Percentiles rank a stretch among this genome's conserved stretches.
Conservation (phyloP, 2,888 invertebrate species). For the Drosophila meridionalis region DNA sequence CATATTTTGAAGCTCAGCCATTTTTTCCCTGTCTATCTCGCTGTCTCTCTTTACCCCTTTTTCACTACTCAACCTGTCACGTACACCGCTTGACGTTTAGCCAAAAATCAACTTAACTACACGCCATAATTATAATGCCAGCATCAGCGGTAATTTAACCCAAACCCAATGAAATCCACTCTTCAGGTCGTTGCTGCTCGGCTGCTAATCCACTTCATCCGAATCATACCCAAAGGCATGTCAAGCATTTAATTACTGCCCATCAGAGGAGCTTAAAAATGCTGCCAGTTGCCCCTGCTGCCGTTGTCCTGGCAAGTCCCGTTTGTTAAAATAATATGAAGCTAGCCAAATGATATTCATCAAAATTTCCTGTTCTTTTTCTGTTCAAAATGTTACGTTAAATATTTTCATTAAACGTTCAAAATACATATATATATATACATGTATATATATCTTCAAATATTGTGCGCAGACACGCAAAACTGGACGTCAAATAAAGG, state of each 20-base stretch:
- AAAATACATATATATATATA: conserved; percentile 41
- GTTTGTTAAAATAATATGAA: conserved; percentile 77
- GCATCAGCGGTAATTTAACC: conserved; percentile 69
- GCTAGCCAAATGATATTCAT: conserved; percentile 63
- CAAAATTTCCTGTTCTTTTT: conserved; percentile 44
- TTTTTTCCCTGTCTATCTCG: conserved; percentile 1
- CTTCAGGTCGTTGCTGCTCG: not conserved
- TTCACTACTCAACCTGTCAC: conserved; percentile 40
- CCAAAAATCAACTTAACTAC: conserved; percentile 61
- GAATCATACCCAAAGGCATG: conserved; percentile 65
- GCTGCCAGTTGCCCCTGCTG: conserved; percentile 17
- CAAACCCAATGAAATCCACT: conserved; percentile 31
- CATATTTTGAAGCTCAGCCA: not conserved
- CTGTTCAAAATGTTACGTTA: conserved; percentile 58
- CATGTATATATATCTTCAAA: conserved; percentile 55
- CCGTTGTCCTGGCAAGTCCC: conserved; percentile 48
- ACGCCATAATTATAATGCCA: conserved; percentile 75
- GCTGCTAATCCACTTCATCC: conserved; percentile 49
- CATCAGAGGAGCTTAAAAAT: conserved; percentile 73
- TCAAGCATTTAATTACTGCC: conserved; percentile 78
- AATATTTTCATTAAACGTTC: conserved; percentile 77
- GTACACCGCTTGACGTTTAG: conserved; percentile 20
- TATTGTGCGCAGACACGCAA: conserved; percentile 80
- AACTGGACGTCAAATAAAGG: conserved; percentile 30
- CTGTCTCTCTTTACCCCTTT: conserved; percentile 2